A percentile compares a stretch with the other conserved stretches of the same genome.
phyloP scores from a whole-genome alignment of 2,113 vertebrate genomes.

The Daubentonia madagascariensis region DNA sequence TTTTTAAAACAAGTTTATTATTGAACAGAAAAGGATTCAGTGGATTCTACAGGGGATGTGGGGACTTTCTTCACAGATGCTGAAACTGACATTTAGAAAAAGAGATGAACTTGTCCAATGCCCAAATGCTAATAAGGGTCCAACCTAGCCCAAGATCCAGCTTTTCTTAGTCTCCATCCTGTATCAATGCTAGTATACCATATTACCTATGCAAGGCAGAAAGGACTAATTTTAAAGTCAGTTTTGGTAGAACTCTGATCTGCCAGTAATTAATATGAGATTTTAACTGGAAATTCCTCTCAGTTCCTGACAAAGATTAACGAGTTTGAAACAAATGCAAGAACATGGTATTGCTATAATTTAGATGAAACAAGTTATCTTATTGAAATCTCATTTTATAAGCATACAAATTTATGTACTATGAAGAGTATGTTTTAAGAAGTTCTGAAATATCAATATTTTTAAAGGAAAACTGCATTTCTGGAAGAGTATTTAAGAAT shows the following conservation, averaged over 20 bases:
- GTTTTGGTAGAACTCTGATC: neutral
- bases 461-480: neutral
- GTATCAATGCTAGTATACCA: neutral
- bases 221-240: neutral
- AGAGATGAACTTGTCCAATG: neutral
- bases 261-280: neutral
- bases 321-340: neutral
- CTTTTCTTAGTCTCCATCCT: neutral
- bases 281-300: neutral
- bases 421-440: neutral
- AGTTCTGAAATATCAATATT: neutral
- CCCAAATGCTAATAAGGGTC: neutral
- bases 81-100: neutral
- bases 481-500: neutral
- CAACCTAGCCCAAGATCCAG: neutral
- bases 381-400: neutral
- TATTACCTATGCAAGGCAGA: neutral
- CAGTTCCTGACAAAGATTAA: neutral
- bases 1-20: neutral
- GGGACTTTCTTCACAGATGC: neutral
- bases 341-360: neutral
- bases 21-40: neutral
- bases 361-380: neutral
- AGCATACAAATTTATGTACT: neutral
- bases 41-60: neutral